These are phyloP conservation scores for Petrocephalus microphthalmus DNA, from an alignment of 2,113 vertebrate genomes.

Conservation along the genomic window DNA sequence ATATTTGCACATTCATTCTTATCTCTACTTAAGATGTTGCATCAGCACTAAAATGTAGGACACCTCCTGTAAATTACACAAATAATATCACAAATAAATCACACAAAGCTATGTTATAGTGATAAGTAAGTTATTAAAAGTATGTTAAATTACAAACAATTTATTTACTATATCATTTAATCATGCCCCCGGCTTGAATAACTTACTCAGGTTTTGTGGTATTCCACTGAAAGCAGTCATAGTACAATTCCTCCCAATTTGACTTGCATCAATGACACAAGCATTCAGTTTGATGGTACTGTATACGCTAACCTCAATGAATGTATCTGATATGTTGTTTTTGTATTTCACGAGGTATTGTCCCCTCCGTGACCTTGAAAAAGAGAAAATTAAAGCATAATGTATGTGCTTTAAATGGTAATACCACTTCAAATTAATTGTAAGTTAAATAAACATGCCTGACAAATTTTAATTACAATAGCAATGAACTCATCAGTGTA, in stretches of 20 bases:
- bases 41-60: not conserved
- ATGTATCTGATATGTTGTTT: constrained; percentile 1
- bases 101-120: not conserved
- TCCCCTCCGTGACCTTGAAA: not conserved
- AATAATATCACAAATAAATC: not conserved
- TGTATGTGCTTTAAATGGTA: not conserved
- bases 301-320: rapidly evolving
- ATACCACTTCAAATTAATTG: not conserved
- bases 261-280: constrained; percentile 36
- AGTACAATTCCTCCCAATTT: constrained; percentile 36
- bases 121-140: not conserved
- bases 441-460: not conserved
- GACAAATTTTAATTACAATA: not conserved
- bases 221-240: constrained; percentile 40
- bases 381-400: not conserved
- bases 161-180: not conserved
- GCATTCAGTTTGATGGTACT: rapidly evolving
- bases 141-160: not conserved
- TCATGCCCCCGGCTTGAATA: not conserved
- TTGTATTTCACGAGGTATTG: rapidly evolving
- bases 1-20: not conserved
- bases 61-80: not conserved
- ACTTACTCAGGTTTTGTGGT: constrained; percentile 39
- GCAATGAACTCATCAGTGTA: not conserved
- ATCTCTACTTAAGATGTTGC: not conserved